Evolutionary conservation across 2,797 vertebrate genomes (phyloP), one percentile per base, ranked within the genome.

Genomic region (Okamejei kenojei): DNA sequence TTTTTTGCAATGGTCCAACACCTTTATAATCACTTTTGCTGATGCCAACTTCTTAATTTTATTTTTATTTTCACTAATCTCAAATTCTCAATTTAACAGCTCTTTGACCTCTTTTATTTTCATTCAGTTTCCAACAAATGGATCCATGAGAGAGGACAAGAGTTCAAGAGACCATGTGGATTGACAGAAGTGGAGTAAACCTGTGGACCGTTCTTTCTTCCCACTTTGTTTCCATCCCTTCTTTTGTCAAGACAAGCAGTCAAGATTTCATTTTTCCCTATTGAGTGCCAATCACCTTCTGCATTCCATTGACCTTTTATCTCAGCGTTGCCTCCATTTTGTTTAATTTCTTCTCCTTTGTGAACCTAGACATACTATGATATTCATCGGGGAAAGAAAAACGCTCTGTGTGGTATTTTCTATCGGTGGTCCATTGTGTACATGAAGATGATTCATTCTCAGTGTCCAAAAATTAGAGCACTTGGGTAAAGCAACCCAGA

Each of bases 111-210:
- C 65, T 45, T 5, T 23, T 93, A 45, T 95, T 29, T 95, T 77
- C 93, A 88, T 96, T 94, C 74, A 99, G 99, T 99, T 94, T 99
- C 99, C 86, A 99, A 99, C 96, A 99, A 99, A 94, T 99, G 99
- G 99, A 97, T 99, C 95, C 99, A 99, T 0, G 99, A 99, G 96
- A 96, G 99, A 95, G 99, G 99, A 94, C 99, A 99, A n/a, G 99
- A 99, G 94, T 99, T 99, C 95, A 96, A 97, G 95, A 97, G 98
- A 95, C 98, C 98, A 0, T 99, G 99, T 95, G 98, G 98, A 94
- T 96, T 98, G 93, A 99, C 98, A 94, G 98, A 99, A 96, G 97
- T 98, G 93, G 98, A 98, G 94, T 99, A 97, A 99, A 95, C 6
- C 15, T 65, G 38, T 65, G 61, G 29, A 3, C 63, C 84, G 15